Evolutionary conservation across 2,113 vertebrate species (phyloP), one percentile per base, ranked within the genome.

Genomic region (Austrofundulus limnaeus): DNA sequence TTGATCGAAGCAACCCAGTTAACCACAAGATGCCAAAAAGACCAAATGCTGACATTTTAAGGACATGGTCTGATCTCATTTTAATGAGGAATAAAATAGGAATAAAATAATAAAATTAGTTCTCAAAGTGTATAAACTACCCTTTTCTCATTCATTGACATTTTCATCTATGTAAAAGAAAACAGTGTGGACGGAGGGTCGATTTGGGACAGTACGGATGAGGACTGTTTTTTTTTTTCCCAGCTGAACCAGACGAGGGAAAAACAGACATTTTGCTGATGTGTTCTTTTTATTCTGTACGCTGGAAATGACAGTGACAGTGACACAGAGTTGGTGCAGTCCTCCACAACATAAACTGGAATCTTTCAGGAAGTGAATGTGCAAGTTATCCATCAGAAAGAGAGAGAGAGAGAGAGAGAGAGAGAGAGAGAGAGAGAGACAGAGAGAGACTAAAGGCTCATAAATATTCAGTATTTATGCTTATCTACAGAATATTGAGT

Each of bases 91-190:
- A n/a, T n/a, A n/a, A 17, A 42, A 42, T 5, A 42, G 16, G 15
- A 2, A 16, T 3, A 42, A 5, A n/a, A 14, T 14, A 42, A 15
- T 16, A 12, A 47, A 21, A 21, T 13, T 11, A 11, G 1, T 48
- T 19, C 14, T 48, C n/a, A 2, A 21, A 48, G 23, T 23, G 21
- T 12, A 23, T 11, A 48, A 2, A 12, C 3, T 21, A 21, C 10
- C 20, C 21, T 3, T 3, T 42, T 71, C 28, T 66, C 9, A 5
- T 34, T 34, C 8, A 5, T 28, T 34, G 55, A 66, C 66, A 68
- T 69, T 74, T 78, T 23, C n/a, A 62, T 23, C 19, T 62, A 51
- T 48, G 55, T 10, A 50, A 55, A 75, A 46, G 15, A 61, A 51
- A 68, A 54, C 45, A 24, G 6, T 1, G 68, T 71, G 66, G 61